Evolutionary conservation across 1,140 invertebrate genomes (phyloP), one percentile per base, ranked within the genome.

Genomic region (Pogonomyrmex californicus): DNA sequence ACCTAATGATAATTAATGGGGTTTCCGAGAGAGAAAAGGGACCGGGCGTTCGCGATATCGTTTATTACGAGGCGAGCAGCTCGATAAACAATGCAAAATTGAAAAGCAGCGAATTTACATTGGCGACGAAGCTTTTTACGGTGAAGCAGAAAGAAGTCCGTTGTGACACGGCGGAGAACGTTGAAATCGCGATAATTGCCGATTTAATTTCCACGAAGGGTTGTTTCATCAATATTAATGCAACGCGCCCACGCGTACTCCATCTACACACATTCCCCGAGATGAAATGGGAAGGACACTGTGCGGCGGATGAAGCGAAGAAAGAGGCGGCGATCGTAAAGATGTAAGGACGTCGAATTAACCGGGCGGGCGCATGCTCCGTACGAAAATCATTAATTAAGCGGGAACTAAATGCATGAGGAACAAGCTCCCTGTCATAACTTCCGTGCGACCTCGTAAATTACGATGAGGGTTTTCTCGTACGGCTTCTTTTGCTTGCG

Each of bases 171-270:
- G 23, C n/a, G 47, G 7, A 56, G 49, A 49, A 47, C 38, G 9
- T 78, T 71, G 9, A 30, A 44, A 10, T 9, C 23, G n/a, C 54
- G 36, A 17, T 70, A 81, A 82, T 78, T 78, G 41, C 41, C 44
- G 36, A 23, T 82, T 86, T 82, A 82, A 86, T 83, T 81, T 82
- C 63, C 44, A 9, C 51, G 12, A 4, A 54, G 12, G n/a, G 58
- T 41, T 23, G 47, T 85, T 85, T 85, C 85, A 86, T 86, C 82
- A 86, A 86, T 86, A 86, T 86, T 86, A 82, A 86, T 71, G 44
- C 5, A 47, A n/a, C 12, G 41, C 17, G 41, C 7, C 36, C 9
- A 51, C n/a, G 6, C 33, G 30, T 60, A 60, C 23, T 51, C 12
- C 14, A 44, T 44, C 41, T n/a, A 5, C 9, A 12, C 23, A 66